Evolutionary conservation across 1,140 invertebrate genomes (phyloP).

Genomic region (Pogonomyrmex californicus): DNA sequence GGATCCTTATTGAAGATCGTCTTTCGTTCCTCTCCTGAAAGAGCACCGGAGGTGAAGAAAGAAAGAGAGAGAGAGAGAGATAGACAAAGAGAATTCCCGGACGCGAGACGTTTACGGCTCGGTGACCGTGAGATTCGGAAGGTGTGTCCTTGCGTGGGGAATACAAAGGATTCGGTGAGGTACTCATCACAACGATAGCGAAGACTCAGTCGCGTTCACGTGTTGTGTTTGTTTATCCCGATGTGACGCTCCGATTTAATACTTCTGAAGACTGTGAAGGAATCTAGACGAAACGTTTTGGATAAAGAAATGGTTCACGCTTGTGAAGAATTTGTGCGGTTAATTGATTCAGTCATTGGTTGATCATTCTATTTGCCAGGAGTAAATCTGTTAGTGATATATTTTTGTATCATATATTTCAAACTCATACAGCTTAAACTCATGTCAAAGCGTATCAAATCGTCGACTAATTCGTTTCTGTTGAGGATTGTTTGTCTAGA

Average conservation of each 20-base stretch:
- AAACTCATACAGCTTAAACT: background rate
- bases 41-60: background rate
- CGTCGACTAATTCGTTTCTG: background rate
- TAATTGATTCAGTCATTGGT: background rate
- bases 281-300: background rate
- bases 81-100: background rate
- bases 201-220: slow-evolving; percentile 7
- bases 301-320: background rate
- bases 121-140: slow-evolving; percentile 28
- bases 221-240: background rate
- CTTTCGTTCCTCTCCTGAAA: slow-evolving; percentile 11
- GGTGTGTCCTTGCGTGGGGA: slow-evolving; percentile 2
- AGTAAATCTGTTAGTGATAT: slow-evolving; percentile 14
- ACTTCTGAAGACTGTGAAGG: background rate
- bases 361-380: background rate
- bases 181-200: background rate
- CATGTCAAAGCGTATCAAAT: background rate
- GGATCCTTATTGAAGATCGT: slow-evolving; percentile 13
- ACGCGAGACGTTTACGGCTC: background rate
- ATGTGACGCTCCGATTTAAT: background rate
- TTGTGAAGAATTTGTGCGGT: slow-evolving; percentile 18
- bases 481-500: background rate
- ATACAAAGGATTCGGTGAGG: slow-evolving; percentile 30
- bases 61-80: slow-evolving; percentile 10
- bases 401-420: background rate